Percentiles rank a stretch among this genome's conserved stretches.
Conservation (phyloP, 2,113 vertebrate genomes). For the Muscicapa adusta region DNA sequence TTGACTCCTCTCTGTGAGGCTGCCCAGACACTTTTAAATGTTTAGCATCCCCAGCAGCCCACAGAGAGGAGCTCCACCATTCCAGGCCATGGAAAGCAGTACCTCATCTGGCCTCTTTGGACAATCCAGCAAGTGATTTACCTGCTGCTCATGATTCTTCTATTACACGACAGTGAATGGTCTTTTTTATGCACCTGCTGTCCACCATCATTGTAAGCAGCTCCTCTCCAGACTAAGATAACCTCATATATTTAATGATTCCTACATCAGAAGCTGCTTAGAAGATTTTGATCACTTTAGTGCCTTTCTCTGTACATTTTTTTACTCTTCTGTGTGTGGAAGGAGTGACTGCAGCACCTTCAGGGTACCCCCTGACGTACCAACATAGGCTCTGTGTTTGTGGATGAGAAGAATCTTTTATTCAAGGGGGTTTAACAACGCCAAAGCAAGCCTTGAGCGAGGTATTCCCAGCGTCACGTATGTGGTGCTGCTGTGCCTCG, state of each 20-base stretch:
- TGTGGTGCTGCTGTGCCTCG: accelerated
- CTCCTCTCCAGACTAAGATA: not conserved
- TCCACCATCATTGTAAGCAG: accelerated
- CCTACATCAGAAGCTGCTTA: not conserved
- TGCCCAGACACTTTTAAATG: not conserved
- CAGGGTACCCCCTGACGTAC: accelerated
- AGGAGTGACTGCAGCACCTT: not conserved
- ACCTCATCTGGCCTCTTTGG: not conserved
- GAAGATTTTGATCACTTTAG: accelerated
- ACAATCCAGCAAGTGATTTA: not conserved
- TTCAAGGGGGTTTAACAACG: not conserved
- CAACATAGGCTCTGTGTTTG: accelerated
- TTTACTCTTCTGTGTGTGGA: not conserved
- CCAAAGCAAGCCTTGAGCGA: no score
- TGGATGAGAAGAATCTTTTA: not conserved
- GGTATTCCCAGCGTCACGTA: accelerated
- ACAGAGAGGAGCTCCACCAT: not conserved
- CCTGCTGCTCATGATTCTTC: not conserved
- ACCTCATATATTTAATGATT: not conserved
- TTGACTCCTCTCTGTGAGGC: accelerated
- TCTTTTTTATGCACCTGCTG: not conserved
- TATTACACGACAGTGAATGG: not conserved
- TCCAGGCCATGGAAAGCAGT: not conserved
- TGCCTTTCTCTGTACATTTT: not conserved
- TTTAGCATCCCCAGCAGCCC: not conserved